phyloP scores from a whole-genome alignment of 2,797 vertebrate species.

The Catharus ustulatus region DNA sequence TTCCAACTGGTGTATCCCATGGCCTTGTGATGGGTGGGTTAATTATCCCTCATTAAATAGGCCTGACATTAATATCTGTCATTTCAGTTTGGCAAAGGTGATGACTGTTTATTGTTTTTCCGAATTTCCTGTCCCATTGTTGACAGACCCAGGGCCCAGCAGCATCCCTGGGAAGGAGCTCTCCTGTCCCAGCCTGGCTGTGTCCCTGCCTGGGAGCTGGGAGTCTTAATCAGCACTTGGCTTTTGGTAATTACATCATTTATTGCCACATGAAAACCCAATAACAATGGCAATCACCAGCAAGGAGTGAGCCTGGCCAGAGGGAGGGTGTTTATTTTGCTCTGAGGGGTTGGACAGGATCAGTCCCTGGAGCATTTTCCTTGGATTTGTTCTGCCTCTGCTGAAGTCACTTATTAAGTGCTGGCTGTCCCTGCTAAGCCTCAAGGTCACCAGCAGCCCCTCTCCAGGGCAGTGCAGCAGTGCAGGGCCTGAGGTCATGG shows the following conservation, averaged over 20 bases:
- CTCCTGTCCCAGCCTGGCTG: background rate
- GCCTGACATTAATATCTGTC: background rate
- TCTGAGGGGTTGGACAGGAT: background rate
- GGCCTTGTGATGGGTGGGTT: slow-evolving; percentile 1
- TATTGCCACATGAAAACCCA: slow-evolving; percentile 21
- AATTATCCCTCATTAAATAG: background rate
- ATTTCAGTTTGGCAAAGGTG: background rate
- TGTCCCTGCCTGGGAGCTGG: background rate
- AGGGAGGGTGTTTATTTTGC: background rate
- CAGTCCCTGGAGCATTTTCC: background rate
- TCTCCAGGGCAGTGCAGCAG: background rate
- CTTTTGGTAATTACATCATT: background rate
- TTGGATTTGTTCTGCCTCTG: background rate
- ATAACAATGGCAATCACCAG: background rate
- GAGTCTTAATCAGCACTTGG: background rate
- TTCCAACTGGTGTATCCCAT: background rate
- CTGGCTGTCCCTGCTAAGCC: background rate
- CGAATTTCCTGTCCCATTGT: background rate
- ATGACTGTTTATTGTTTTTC: background rate
- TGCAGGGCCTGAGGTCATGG: background rate
- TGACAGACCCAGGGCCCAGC: background rate
- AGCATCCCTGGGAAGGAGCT: background rate
- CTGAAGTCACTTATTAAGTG: background rate
- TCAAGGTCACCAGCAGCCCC: background rate
- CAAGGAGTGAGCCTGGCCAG: background rate